Conservation (phyloP, 53 echinoderm and acorn worm species). For the Mesocentrotus franciscanus region DNA sequence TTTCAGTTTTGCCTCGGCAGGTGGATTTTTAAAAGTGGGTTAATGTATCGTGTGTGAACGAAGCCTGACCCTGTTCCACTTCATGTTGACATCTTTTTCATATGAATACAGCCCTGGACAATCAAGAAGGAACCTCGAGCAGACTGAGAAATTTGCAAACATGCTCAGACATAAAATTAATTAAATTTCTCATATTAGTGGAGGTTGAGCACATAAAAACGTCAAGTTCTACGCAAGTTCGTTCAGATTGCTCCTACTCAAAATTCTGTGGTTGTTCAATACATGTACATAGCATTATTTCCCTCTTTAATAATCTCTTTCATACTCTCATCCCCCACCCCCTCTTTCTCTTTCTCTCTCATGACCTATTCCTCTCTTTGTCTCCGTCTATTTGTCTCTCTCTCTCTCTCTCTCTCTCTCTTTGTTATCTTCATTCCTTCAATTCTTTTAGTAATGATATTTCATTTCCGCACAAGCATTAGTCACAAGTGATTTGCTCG, state of each 20-base stretch:
- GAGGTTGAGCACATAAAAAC: background rate
- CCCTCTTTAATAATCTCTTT: background rate
- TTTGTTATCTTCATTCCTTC: no score
- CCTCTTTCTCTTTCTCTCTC: background rate
- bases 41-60: background rate
- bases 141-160: background rate
- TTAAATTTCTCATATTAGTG: conserved; percentile 22
- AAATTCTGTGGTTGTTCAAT: background rate
- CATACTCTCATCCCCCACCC: no score
- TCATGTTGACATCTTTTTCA: background rate
- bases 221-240: background rate
- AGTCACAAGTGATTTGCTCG: no score
- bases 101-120: conserved; percentile 17
- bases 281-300: background rate
- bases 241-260: background rate
- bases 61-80: background rate
- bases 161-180: conserved; percentile 43
- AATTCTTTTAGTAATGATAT: no score
- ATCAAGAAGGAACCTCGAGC: background rate
- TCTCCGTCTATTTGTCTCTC: no score
- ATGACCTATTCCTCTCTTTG: no score
- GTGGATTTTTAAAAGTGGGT: no score
- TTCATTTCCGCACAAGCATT: no score
- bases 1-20: no score
- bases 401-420: no score